A percentile compares a stretch with the other conserved stretches of the same genome.
phyloP scores from a whole-genome alignment of 2,888 invertebrate genomes.

The Oscheius sp. region DNA sequence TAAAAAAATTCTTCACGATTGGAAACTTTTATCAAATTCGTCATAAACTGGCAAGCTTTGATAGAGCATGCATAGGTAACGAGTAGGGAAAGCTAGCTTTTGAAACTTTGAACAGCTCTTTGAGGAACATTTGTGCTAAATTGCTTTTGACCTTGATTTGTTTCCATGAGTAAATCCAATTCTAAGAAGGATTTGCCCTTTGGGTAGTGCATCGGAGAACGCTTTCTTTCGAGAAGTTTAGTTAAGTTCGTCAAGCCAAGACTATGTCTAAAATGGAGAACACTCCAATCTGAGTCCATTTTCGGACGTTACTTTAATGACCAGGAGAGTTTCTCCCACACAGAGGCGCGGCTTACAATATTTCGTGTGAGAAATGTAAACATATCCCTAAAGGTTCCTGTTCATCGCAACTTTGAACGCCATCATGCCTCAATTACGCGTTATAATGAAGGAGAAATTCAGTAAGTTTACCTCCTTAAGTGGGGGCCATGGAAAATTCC shows the following conservation, averaged over 20 bases:
- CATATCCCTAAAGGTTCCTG: slow-evolving; percentile 8
- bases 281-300: background rate
- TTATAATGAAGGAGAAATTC: slow-evolving; percentile 3
- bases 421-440: slow-evolving; percentile 19
- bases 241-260: background rate
- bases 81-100: too few relatives aligned
- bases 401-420: background rate
- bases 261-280: background rate
- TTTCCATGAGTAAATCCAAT: slow-evolving; percentile 4
- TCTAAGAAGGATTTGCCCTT: background rate
- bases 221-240: slow-evolving; percentile 14
- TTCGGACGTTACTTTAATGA: slow-evolving; percentile 7
- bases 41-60: too few relatives aligned
- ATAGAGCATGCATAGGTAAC: too few relatives aligned
- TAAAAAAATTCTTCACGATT: too few relatives aligned
- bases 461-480: slow-evolving; percentile 8
- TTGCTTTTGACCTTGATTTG: too few relatives aligned
- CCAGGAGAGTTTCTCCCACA: slow-evolving; percentile 19
- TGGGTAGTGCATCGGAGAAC: slow-evolving; percentile 9
- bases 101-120: too few relatives aligned
- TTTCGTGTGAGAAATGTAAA: slow-evolving; percentile 29
- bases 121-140: too few relatives aligned
- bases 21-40: too few relatives aligned
- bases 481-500: too few relatives aligned
- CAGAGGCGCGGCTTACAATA: slow-evolving; percentile 27